Evolutionary conservation across 2,113 vertebrate genomes (phyloP), one percentile per base, ranked within the genome.

Genomic region (Chinchilla lanigera): DNA sequence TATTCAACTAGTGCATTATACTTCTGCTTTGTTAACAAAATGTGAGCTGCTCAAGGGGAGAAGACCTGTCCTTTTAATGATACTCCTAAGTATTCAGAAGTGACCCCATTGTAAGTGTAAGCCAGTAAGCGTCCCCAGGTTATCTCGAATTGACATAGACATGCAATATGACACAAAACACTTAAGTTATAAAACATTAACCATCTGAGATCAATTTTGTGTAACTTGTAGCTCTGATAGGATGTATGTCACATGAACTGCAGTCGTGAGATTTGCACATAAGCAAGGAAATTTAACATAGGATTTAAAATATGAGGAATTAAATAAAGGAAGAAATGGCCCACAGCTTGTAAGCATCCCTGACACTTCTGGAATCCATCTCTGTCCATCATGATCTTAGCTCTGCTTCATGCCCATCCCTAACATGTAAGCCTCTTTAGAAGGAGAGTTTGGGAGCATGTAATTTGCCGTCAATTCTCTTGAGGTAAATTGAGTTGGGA

Each of bases 151-250:
- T 91, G 38, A 63, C 52, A 89, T 90, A 92, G 38, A 50, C n/a
- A n/a, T 92, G 52, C 1, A 61, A 60, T 82, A 71, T 24, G 14
- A 47, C 44, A n/a, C n/a, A 52, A 82, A 88, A 86, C 7, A 5
- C 54, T 73, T 13, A 94, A 71, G 26, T 73, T 84, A 94, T 63
- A 71, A 87, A 67, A 6, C 11, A 13, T 12, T 33, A 86, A 44
- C 30, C 28, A 26, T 80, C 56, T 26, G 16, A 95, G 50, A n/a
- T 82, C 17, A 86, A 91, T 94, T 94, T 77, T 89, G 33, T 97
- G n/a, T 95, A 69, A 75, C 63, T 86, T 80, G 89, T 60, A 63
- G 95, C 35, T 86, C 2, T 90, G 61, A 81, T 2, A 1, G 88
- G 69, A 87, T 80, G 92, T 93, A 77, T 90, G 71, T 90, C 81